A percentile compares a stretch with the other conserved stretches of the same genome.
These are phyloP conservation scores for Syrista parreyssii DNA, from an alignment of 2,888 invertebrate genomes.

Conservation along the genomic window DNA sequence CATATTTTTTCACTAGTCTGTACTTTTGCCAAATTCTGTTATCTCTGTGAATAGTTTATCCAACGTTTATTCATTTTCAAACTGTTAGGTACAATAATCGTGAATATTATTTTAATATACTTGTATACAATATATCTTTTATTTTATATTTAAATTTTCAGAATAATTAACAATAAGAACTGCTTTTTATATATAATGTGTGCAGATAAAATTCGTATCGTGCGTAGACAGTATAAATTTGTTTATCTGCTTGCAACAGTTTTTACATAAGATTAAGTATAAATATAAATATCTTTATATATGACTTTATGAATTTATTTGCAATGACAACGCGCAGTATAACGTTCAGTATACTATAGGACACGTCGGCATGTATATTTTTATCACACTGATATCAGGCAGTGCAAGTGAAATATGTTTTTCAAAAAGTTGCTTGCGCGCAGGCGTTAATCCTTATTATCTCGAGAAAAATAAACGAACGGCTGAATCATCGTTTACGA, in stretches of 20 bases:
- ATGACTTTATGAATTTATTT: not conserved
- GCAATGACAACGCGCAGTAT: not conserved
- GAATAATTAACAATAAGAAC: not conserved
- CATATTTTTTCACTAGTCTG: not conserved
- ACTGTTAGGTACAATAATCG: not conserved
- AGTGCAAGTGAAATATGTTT: not conserved
- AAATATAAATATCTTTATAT: not conserved
- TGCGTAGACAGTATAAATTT: not conserved
- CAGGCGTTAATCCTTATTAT: not conserved
- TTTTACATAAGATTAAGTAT: not conserved
- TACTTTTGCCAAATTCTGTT: not conserved
- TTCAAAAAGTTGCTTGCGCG: not conserved
- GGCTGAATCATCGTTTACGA: not conserved
- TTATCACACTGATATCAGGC: not conserved
- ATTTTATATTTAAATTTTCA: not conserved
- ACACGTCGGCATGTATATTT: not conserved
- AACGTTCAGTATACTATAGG: not conserved
- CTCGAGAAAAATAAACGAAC: not conserved
- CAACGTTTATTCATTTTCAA: not conserved
- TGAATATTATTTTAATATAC: not conserved
- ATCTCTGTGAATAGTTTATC: not conserved
- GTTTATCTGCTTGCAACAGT: not conserved
- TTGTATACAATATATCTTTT: not conserved
- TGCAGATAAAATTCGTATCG: not conserved
- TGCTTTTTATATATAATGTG: too few species aligned